Evolutionary conservation across 2,888 invertebrate species (phyloP), one percentile per base, ranked within the genome.

Genomic region (Noctua janthina): DNA sequence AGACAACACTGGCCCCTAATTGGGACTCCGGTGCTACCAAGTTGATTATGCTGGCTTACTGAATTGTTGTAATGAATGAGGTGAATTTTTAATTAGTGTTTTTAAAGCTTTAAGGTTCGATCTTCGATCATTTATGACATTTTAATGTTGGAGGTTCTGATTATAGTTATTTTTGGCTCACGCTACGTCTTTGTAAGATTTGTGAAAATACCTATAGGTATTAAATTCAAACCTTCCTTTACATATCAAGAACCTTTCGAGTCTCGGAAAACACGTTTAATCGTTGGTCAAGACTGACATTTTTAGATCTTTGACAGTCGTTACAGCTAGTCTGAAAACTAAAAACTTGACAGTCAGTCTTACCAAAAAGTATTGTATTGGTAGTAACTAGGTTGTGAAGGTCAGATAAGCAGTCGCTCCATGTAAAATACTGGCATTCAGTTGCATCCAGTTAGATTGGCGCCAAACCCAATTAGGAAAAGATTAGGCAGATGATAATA

Each of bases 1-100:
- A 93, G 93, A 90, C 87, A 90, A 80, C 78, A 74, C 75, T 73
- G 82, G 71, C 69, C 76, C 74, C 82, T 96, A 96, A 96, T 96
- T 96, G 94, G 95, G 90, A 93, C 93, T 95, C 92, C 94, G 94
- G 5, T 76, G 86, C 86, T 88, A 88, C 89, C 76, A 76, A 82
- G 29, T 87, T 83, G 79, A 88, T 89, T 88, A 80, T 86, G 71
- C 75, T 68, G 77, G 73, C 82, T 80, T 78, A 68, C 66, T 69
- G 68, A n/a, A 82, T 73, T 74, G 20, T 51, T 84, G 81, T 86
- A 88, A 88, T 88, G 79, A 87, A 83, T 79, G 70, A 71, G 64
- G 79, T 56, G 56, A 43, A 43, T 79, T 82, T 66, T 87, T 85
- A 82, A 88, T 89, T 82, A 81, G 15, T 71, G 54, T 64, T 85